Percentiles rank a stretch among this genome's conserved stretches.
phyloP scores from a whole-genome alignment of 2,888 invertebrate species.

The Byasa hedistus region DNA sequence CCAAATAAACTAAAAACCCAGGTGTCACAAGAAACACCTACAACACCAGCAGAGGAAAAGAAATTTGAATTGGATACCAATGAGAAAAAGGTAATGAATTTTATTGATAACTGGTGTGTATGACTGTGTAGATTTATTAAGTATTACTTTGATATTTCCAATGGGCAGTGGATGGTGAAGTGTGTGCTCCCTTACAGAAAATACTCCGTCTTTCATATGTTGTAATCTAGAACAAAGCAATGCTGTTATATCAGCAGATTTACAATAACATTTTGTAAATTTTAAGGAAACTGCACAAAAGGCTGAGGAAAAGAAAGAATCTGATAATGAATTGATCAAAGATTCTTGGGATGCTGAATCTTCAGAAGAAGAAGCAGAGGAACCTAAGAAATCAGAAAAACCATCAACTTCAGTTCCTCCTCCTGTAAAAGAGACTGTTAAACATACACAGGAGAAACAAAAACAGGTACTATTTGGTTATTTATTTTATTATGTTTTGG shows the following conservation, averaged over 20 bases:
- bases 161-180: too few species aligned
- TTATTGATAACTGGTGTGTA: not conserved
- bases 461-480: slow-evolving; percentile 44
- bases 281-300: slow-evolving; percentile 53
- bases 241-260: too few species aligned
- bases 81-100: slow-evolving; percentile 67
- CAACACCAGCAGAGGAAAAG: slow-evolving; percentile 71
- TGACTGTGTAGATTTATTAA: not conserved
- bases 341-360: slow-evolving; percentile 93
- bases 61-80: slow-evolving; percentile 75
- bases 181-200: too few species aligned
- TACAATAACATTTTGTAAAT: not conserved
- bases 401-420: slow-evolving; percentile 37
- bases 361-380: slow-evolving; percentile 72
- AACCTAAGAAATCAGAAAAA: slow-evolving; percentile 47
- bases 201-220: too few species aligned
- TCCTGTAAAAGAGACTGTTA: slow-evolving; percentile 41
- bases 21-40: slow-evolving; percentile 78
- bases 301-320: slow-evolving; percentile 51
- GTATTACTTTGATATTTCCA: too few species aligned
- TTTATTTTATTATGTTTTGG: not conserved
- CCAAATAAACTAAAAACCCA: slow-evolving; percentile 85
- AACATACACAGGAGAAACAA: slow-evolving; percentile 42
- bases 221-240: too few species aligned
- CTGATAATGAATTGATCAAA: slow-evolving; percentile 83